Evolutionary conservation across 2,113 vertebrate genomes (phyloP), one percentile per base, ranked within the genome.

Genomic region (Phylloscopus whistleri): DNA sequence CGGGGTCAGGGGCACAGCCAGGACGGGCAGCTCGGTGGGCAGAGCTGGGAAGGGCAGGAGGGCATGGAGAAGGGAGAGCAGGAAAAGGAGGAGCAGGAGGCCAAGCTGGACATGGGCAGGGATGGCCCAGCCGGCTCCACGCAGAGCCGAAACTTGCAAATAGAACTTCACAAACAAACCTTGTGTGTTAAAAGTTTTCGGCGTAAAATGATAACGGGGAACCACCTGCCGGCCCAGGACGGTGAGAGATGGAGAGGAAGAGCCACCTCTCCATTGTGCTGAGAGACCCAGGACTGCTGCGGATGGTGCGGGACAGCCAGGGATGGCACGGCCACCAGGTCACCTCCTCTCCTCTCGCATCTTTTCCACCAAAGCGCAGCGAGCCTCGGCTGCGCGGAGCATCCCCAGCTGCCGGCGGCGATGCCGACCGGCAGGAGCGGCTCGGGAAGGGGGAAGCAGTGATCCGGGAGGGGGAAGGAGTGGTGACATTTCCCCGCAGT

Each of bases 401-500:
- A 24, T 22, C 58, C 74, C 5, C 1, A 31, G 51, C 79, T 85
- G 28, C 55, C 0, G 2, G 23, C 2, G 1, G 35, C 4, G 13
- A 19, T n/a, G 70, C 78, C 82, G n/a, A n/a, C 59, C 46, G 30
- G 14, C 17, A 66, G 82, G 64, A 86, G 66, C 1, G 46, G 46
- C 35, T n/a, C n/a, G 13, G 58, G 62, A 63, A 11, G 35, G 35
- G 67, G 43, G 56, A 33, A 35, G 70, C 56, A 69, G 52, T 1
- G 66, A 72, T 33, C 21, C 44, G 4, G 69, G 67, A 41, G n/a
- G 63, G 72, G 46, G 78, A 35, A 80, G 78, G 41, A 80, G 82
- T 4, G 1, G 60, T 92, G 96, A 89, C 94, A 95, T 95, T 97
- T 96, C 88, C 94, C 60, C 2, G 2, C n/a, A 15, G 60, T 53